These are phyloP conservation scores for Peromyscus polionotus DNA, from an alignment of 2,113 vertebrate species.

Conservation along the genomic window DNA sequence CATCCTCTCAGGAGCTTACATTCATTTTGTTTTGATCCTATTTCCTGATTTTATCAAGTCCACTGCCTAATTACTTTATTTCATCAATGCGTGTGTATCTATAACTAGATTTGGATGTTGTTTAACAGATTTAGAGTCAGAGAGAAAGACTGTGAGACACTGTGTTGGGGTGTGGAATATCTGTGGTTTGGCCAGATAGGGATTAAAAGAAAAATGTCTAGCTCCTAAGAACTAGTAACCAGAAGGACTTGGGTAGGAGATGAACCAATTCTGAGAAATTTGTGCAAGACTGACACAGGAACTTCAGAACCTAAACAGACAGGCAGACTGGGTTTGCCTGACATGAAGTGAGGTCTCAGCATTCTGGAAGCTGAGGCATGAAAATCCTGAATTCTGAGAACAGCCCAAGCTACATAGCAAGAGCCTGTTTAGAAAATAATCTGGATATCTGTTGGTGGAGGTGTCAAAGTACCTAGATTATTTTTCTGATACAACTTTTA, in stretches of 20 bases:
- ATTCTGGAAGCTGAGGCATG: background rate
- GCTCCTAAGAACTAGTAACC: background rate
- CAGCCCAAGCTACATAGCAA: background rate
- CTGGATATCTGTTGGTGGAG: background rate
- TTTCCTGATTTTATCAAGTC: constrained; percentile 37
- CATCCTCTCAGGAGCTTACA: background rate
- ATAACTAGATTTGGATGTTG: background rate
- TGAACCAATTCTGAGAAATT: background rate
- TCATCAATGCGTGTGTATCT: constrained; percentile 8
- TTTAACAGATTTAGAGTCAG: background rate
- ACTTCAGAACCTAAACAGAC: background rate
- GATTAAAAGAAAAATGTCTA: background rate
- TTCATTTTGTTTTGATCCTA: constrained; percentile 35
- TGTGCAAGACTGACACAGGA: background rate
- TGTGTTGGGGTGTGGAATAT: background rate
- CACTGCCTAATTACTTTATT: constrained; percentile 35
- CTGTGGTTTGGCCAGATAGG: constrained; percentile 22
- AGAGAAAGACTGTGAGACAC: background rate
- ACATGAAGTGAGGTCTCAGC: background rate
- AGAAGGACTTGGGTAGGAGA: background rate
- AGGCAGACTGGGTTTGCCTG: background rate
- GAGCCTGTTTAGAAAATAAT: background rate
- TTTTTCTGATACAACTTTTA: background rate
- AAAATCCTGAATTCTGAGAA: too few species aligned
- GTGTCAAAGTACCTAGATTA: background rate